phyloP scores from a whole-genome alignment of 1,140 invertebrate genomes.

The Listronotus bonariensis region DNA sequence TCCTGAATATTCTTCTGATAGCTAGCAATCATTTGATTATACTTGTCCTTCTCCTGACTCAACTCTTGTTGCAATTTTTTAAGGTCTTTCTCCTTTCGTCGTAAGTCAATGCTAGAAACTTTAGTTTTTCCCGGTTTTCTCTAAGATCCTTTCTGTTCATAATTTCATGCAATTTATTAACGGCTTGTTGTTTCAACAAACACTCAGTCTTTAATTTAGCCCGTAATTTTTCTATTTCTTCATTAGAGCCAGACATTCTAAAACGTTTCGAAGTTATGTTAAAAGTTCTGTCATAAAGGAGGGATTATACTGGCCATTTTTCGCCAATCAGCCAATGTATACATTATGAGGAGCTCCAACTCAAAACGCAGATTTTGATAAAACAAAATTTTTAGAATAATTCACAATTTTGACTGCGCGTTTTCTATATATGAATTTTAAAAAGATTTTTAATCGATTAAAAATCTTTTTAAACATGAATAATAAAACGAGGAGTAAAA shows the following conservation, averaged over 20 bases:
- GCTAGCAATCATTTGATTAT: constrained; percentile 82
- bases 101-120: constrained; percentile 74
- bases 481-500: too few relatives aligned
- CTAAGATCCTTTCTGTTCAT: constrained; percentile 87
- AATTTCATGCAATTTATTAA: constrained; percentile 96
- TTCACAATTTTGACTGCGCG: too few relatives aligned
- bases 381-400: too few relatives aligned
- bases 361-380: too few relatives aligned
- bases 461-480: too few relatives aligned
- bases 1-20: constrained; percentile 87
- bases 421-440: too few relatives aligned
- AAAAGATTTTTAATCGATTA: too few relatives aligned
- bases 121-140: constrained; percentile 69
- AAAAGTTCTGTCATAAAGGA: too few relatives aligned
- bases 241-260: constrained; percentile 64
- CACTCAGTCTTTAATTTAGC: constrained; percentile 89
- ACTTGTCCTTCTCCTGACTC: constrained; percentile 93
- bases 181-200: constrained; percentile 87
- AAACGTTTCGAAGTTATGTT: neutral
- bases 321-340: too few relatives aligned
- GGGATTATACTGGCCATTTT: too few relatives aligned
- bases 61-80: constrained; percentile 94
- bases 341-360: too few relatives aligned
- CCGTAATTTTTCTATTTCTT: constrained; percentile 82
- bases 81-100: constrained; percentile 94